Percentiles rank a stretch among this genome's conserved stretches.
Conservation (phyloP, 2,797 vertebrate genomes). For the Platalea minor region DNA sequence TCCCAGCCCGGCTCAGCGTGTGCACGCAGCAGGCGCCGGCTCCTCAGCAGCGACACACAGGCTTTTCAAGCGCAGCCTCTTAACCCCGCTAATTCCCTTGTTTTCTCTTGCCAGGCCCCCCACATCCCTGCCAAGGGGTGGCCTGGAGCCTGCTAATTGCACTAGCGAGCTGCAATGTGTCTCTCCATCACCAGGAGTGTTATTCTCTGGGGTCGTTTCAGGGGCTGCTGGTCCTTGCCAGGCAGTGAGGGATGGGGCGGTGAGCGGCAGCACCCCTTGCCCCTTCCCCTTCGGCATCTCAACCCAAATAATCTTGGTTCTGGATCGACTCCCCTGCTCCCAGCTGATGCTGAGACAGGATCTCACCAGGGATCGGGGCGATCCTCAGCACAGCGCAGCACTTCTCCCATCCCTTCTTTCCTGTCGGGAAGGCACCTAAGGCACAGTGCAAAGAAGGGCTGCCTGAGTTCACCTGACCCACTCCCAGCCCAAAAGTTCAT, state of each 20-base stretch:
- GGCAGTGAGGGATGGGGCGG: fast-evolving
- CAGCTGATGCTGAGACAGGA: not conserved
- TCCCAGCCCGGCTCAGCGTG: not conserved
- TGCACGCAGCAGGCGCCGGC: not conserved
- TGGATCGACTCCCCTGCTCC: not conserved
- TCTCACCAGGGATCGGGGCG: not conserved
- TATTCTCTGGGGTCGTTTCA: not conserved
- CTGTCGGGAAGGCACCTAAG: not conserved
- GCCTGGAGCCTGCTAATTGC: not conserved
- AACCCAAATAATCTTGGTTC: not conserved
- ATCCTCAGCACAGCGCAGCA: fast-evolving
- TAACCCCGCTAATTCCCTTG: constrained; percentile 10
- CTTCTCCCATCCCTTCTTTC: not conserved
- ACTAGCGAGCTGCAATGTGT: not conserved
- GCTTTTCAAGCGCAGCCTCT: not conserved
- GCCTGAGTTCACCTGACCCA: not conserved
- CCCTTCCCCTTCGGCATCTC: not conserved
- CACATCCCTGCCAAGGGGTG: not conserved
- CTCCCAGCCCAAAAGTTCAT: not conserved
- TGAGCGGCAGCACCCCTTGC: not conserved
- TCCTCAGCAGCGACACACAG: not conserved
- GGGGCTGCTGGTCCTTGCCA: not conserved
- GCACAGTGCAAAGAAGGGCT: not conserved
- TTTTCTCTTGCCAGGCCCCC: not conserved
- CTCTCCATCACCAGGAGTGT: not conserved